Evolutionary conservation across 2,113 vertebrate genomes (phyloP), one percentile per base, ranked within the genome.

Genomic region (Oreochromis tanganicae): DNA sequence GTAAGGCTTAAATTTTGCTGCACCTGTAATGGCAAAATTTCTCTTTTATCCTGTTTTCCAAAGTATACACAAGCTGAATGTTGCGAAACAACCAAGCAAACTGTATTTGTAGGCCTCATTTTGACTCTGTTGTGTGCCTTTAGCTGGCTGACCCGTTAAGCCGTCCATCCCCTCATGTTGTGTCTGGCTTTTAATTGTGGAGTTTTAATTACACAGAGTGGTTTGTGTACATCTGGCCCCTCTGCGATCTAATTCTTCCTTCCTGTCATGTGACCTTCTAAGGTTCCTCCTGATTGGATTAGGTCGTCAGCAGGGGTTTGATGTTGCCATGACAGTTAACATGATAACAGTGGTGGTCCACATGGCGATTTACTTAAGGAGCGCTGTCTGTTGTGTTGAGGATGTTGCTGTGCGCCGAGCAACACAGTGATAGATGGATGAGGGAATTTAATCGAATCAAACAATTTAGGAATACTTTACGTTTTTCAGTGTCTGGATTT

Each of bases 201-300:
- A 17, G 82, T 95, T 96, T 95, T 95, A 95, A 95, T 94, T 88
- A 96, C 85, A 83, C 91, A 81, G 93, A 94, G 95, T 92, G 90
- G 92, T 89, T 90, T 91, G 93, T 94, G 94, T 95, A 84, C 95
- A 96, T 96, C 97, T 97, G 96, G 90, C 91, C 94, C 93, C 88
- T 80, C 79, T 57, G 81, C 94, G 93, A 94, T 95, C 89, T 94
- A 96, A 95, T 96, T 96, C 93, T 92, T 92, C 89, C 94, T 95
- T 97, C 95, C 95, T 85, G 95, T 95, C 95, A 93, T 91, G 94
- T 96, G 97, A 95, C 93, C 92, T 91, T 92, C 94, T 81, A 81
- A 86, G 91, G 88, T 93, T 95, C 94, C 91, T 92, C 93, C 93
- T 96, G 96, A 97, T 97, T 96, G 81, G 95, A 97, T 97, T 97